A percentile compares a stretch with the other conserved stretches of the same genome.
Conservation (phyloP, 1,140 invertebrate species). For the Monomorium pharaonis region DNA sequence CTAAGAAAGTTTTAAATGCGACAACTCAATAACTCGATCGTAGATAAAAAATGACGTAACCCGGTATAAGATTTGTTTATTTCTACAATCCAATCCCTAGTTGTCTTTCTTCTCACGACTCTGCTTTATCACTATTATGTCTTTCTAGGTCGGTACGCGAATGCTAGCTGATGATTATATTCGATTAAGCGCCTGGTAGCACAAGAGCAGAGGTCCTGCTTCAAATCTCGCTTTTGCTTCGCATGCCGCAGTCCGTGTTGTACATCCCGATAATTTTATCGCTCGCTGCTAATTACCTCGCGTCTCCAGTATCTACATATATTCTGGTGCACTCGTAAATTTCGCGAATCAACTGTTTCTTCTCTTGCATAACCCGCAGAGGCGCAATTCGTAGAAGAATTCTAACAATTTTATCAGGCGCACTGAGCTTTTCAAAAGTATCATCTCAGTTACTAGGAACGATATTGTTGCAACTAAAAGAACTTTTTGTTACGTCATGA, state of each 20-base stretch:
- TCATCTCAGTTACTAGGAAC: background rate
- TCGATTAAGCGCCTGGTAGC: background rate
- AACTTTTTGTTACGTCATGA: background rate
- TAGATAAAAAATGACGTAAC: background rate
- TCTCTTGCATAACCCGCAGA: background rate
- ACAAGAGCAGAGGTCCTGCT: conserved; percentile 2
- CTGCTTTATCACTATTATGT: conserved; percentile 23
- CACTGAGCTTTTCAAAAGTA: background rate
- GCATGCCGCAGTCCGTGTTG: background rate
- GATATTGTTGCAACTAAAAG: background rate
- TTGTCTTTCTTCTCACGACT: background rate
- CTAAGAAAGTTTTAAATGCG: background rate
- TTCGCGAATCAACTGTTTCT: background rate
- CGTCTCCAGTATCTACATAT: background rate
- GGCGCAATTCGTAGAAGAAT: background rate
- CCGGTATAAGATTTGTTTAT: conserved; percentile 7
- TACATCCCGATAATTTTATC: conserved; percentile 10
- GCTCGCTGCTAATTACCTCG: conserved; percentile 11
- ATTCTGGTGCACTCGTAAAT: background rate
- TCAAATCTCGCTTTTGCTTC: conserved; percentile 24
- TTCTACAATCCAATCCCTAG: background rate
- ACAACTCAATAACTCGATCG: too few relatives aligned
- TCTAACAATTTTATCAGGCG: background rate
- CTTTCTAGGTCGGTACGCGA: conserved; percentile 3
- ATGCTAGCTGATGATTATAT: background rate